Conservation (phyloP, 2,888 invertebrate genomes). For the Syritta pipiens region DNA sequence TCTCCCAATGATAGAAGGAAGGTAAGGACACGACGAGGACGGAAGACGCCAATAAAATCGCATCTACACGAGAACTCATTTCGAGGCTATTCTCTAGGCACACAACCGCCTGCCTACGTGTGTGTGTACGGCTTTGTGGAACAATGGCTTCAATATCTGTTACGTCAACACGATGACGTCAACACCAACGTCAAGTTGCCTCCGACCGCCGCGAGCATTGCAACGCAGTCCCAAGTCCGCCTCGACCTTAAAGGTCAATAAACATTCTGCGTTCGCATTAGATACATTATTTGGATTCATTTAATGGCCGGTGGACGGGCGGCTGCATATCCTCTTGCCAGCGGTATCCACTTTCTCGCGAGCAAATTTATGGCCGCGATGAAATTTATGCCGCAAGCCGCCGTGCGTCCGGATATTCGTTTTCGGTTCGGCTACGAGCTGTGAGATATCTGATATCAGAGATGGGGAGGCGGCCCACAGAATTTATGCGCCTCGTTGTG, state of each 20-base stretch:
- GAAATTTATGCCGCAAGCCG: too few species aligned
- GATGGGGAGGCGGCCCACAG: too few species aligned
- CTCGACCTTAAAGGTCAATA: conserved; percentile 32
- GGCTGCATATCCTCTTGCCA: too few species aligned
- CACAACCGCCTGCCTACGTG: neutral
- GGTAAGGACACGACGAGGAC: too few species aligned
- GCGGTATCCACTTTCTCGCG: neutral
- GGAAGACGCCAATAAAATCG: conserved; percentile 27
- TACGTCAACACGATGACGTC: conserved; percentile 35
- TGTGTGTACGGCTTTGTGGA: neutral
- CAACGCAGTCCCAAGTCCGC: too few species aligned
- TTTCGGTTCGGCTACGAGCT: too few species aligned
- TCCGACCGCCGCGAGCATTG: too few species aligned
- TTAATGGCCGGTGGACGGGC: conserved; percentile 16
- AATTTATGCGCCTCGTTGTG: too few species aligned
- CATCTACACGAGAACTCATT: conserved; percentile 17
- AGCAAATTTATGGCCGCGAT: too few species aligned
- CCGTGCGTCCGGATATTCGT: too few species aligned
- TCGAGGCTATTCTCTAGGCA: neutral
- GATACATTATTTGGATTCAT: conserved; percentile 26
- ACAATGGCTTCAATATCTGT: neutral
- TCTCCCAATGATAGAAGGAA: neutral
- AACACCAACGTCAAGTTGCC: conserved; percentile 2
- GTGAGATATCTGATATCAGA: too few species aligned
- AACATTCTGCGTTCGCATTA: conserved; percentile 22